phyloP scores from a whole-genome alignment of 1,140 invertebrate species.

The Lasioglossum albipes region DNA sequence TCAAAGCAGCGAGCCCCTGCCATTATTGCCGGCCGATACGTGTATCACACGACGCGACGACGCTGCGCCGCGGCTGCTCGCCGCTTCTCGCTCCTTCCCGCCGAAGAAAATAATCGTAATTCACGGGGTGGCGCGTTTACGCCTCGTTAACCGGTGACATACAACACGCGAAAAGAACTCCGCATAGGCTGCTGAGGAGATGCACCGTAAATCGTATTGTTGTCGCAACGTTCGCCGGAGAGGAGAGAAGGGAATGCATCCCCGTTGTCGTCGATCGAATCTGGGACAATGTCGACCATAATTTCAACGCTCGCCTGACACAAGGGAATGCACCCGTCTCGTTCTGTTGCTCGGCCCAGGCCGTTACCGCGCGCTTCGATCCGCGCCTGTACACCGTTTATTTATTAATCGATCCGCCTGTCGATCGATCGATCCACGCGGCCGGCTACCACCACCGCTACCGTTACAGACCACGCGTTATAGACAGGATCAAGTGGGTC shows the following conservation, averaged over 20 bases:
- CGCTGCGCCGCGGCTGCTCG: too few species aligned
- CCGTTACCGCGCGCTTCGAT: conserved; percentile 13
- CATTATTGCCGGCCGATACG: conserved; percentile 20
- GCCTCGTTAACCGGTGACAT: conserved; percentile 40
- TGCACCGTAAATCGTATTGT: conserved; percentile 41
- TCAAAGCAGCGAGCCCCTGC: conserved; percentile 4
- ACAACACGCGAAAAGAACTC: conserved; percentile 21
- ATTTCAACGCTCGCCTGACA: conserved; percentile 53
- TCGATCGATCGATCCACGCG: conserved; percentile 45
- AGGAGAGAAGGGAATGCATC: conserved; percentile 52
- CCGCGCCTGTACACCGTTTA: conserved; percentile 34
- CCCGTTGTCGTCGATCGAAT: conserved; percentile 19
- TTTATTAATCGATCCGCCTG: conserved; percentile 59
- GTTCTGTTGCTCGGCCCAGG: neutral
- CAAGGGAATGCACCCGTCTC: conserved; percentile 40
- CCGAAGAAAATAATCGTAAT: conserved; percentile 39
- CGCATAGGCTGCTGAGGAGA: neutral
- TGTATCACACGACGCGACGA: neutral
- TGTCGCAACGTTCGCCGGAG: neutral
- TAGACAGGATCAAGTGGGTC: conserved; percentile 59
- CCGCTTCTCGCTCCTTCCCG: neutral
- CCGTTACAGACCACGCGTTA: conserved; percentile 46
- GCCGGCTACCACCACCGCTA: conserved; percentile 39
- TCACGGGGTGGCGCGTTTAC: conserved; percentile 23
- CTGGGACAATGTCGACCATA: conserved; percentile 65